Base-by-base conservation (phyloP, 1,140 invertebrate species). In the Trachymyrmex cornetzi region DNA sequence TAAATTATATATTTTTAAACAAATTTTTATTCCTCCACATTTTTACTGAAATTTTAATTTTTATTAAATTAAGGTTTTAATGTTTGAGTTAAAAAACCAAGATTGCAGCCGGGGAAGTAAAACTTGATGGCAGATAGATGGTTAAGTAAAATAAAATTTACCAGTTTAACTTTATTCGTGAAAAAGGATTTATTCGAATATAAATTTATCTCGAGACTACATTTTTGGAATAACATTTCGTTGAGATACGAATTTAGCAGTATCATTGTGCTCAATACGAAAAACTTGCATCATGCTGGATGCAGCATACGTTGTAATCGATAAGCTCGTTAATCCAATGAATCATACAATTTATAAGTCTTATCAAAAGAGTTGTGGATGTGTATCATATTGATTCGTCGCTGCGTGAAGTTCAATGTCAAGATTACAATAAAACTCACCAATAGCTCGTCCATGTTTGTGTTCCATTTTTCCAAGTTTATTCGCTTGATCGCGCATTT, bases 391-490 rank as follows among this genome's bases (percentile, higher is more conserved):
- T 82, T 82, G 38, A 82, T 22, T 55, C 57, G 27, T 61, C 55
- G 12, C 11, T 50, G 38, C 5, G 57, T 48, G 2, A 74, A 82
- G 16, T 72, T 12, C 53, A 74, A 50, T 74, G 67, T 75, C 69
- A 84, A 61, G 69, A 63, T 80, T 72, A 82, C 14, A 59, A 34
- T 24, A 59, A 82, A 84, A 55, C 95, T 95, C 93, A 97, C 97
- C 96, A 98, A 93, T 44, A 98, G 94, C 95, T 99, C 99, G 94
- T 99, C 99, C 97, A 99, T 99, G 81, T 98, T 99, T 6, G 99
- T 99, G 95, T 99, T 99, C 98, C 99, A 99, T 97, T 99, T 99
- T 95, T 99, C 99, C 90, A 99, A 96, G 96, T 99, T 99, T 93
- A 99, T 99, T 88, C 99, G 97, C 95, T 99, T 99, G 91, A 99